Percentiles rank a stretch among this genome's conserved stretches.
Conservation (phyloP, 2,113 vertebrate species). For the Corythornis madagascariensis region DNA sequence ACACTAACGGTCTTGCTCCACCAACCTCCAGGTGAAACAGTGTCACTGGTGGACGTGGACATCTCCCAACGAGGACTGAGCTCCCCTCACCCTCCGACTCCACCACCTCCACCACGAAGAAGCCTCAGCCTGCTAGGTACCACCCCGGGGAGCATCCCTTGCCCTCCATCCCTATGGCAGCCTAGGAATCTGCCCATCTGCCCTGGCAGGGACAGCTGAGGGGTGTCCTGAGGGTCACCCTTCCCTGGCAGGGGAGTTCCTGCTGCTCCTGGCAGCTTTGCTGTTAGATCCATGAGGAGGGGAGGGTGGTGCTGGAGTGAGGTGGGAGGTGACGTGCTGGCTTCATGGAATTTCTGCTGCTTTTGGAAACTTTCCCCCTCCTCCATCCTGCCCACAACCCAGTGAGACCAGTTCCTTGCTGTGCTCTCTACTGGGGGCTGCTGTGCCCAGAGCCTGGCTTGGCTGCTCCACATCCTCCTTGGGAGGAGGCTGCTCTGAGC, state of each 20-base stretch:
- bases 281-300: not conserved
- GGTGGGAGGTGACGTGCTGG: rapidly evolving
- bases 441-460: not conserved
- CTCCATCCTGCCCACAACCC: too few species aligned
- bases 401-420: rapidly evolving
- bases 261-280: rapidly evolving
- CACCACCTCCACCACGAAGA: slow-evolving; percentile 91
- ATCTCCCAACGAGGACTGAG: slow-evolving; percentile 88
- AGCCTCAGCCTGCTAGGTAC: slow-evolving; percentile 96
- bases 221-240: rapidly evolving
- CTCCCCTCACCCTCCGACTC: slow-evolving; percentile 92
- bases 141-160: not conserved
- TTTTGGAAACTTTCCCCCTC: not conserved
- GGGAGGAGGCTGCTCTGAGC: not conserved
- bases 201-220: not conserved
- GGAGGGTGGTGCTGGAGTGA: not conserved
- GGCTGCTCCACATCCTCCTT: not conserved
- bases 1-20: not conserved
- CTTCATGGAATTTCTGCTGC: not conserved
- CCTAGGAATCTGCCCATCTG: rapidly evolving
- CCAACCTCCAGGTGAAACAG: slow-evolving; percentile 86
- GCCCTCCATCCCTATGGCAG: rapidly evolving
- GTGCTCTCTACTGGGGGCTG: not conserved
- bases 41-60: slow-evolving; percentile 95
- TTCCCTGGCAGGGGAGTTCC: not conserved